Percentiles rank a stretch among this genome's conserved stretches.
Evolutionary conservation across 2,888 invertebrate species (phyloP).

Genomic region (Drosophila quasianomalipes): DNA sequence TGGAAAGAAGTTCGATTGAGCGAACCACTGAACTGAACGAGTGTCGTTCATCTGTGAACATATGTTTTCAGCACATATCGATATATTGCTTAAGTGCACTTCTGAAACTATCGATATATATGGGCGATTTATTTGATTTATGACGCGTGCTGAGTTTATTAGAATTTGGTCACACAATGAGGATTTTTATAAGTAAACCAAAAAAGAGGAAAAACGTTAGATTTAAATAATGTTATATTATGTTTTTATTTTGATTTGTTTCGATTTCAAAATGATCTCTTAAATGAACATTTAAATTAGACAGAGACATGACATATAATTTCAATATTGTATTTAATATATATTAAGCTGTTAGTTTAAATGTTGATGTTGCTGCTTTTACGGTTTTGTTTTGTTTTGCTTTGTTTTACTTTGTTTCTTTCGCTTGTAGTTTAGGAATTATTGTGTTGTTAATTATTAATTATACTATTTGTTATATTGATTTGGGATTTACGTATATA

Average conservation of each 20-base stretch:
- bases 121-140: background rate
- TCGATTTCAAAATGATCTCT: constrained; percentile 66
- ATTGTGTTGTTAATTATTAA: constrained; percentile 36
- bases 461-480: constrained; percentile 44
- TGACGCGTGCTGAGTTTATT: background rate
- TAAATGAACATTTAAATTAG: constrained; percentile 79
- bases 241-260: constrained; percentile 67
- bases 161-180: background rate
- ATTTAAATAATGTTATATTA: constrained; percentile 23
- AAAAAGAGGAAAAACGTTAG: no score
- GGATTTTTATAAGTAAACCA: background rate
- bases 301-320: constrained; percentile 73
- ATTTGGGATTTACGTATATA: constrained; percentile 64
- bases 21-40: background rate
- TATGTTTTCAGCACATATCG: constrained; percentile 14
- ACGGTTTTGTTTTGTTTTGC: constrained; percentile 15
- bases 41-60: constrained; percentile 8
- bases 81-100: background rate
- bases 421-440: constrained; percentile 23
- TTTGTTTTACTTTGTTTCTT: constrained; percentile 20
- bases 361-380: constrained; percentile 25
- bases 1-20: constrained; percentile 20
- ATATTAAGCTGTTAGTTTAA: constrained; percentile 54
- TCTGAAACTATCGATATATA: background rate
- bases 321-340: constrained; percentile 52